phyloP scores from a whole-genome alignment of 2,888 invertebrate species.

The Balanococcus diminutus region DNA sequence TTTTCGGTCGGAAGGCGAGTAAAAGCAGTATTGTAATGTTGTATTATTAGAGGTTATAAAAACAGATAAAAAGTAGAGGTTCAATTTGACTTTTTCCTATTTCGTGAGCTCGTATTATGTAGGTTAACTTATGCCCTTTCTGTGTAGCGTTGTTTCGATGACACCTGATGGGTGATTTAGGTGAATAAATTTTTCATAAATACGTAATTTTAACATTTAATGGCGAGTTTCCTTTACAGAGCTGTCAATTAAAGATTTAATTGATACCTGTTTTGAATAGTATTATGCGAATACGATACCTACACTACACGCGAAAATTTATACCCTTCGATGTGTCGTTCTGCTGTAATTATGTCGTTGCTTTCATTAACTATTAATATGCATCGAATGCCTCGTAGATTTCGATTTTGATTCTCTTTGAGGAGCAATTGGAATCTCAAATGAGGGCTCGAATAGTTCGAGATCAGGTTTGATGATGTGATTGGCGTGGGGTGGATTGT shows the following conservation, averaged over 20 bases:
- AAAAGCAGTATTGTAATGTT: neutral
- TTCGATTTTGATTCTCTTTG: neutral
- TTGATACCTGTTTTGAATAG: neutral
- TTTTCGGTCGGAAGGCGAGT: neutral
- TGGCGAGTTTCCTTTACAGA: neutral
- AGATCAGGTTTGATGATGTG: neutral
- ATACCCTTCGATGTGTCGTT: neutral
- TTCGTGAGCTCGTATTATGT: neutral
- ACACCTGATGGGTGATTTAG: neutral
- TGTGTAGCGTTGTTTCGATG: neutral
- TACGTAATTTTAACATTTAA: neutral
- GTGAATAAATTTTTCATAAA: neutral
- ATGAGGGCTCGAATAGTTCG: neutral
- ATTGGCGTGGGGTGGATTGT: neutral
- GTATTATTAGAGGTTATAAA: neutral
- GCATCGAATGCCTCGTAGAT: neutral
- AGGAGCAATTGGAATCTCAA: neutral
- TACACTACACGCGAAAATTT: neutral
- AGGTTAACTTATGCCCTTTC: neutral
- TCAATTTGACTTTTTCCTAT: neutral
- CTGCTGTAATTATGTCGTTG: neutral
- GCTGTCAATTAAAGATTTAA: slow-evolving; percentile 11
- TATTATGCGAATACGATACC: neutral
- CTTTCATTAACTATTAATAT: neutral
- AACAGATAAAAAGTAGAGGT: neutral